phyloP scores from a whole-genome alignment of 2,113 vertebrate species.

The Gambusia affinis region DNA sequence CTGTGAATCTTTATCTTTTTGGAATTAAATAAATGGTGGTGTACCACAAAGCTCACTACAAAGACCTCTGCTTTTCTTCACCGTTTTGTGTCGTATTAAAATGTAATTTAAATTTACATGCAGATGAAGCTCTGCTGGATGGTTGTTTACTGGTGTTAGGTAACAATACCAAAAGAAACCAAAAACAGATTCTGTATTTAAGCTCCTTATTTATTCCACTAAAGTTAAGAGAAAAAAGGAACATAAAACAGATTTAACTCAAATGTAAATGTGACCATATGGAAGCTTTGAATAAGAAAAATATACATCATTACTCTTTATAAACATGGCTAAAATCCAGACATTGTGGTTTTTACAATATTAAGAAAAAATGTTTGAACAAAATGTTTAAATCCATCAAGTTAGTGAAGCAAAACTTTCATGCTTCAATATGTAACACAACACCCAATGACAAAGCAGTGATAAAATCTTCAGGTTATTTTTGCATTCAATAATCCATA shows the following conservation, averaged over 20 bases:
- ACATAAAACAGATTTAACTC: background rate
- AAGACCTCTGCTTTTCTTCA: background rate
- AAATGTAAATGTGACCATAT: background rate
- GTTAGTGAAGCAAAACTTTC: background rate
- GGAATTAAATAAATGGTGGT: conserved; percentile 1
- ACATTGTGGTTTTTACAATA: background rate
- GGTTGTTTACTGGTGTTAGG: background rate
- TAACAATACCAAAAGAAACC: background rate
- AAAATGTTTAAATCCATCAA: background rate
- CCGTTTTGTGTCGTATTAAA: background rate
- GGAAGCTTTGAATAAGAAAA: background rate
- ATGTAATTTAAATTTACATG: background rate
- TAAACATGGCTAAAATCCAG: background rate
- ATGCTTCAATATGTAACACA: background rate
- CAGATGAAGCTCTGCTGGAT: background rate
- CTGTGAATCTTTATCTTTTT: background rate
- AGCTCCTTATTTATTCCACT: background rate
- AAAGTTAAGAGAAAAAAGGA: background rate
- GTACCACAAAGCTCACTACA: background rate
- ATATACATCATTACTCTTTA: background rate
- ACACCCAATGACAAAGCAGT: too few species aligned
- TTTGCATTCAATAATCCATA: too few species aligned
- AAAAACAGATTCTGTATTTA: background rate
- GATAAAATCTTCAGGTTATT: too few species aligned
- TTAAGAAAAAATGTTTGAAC: background rate